Conservation (phyloP, 2,888 invertebrate genomes). For the Caprella mutica region DNA sequence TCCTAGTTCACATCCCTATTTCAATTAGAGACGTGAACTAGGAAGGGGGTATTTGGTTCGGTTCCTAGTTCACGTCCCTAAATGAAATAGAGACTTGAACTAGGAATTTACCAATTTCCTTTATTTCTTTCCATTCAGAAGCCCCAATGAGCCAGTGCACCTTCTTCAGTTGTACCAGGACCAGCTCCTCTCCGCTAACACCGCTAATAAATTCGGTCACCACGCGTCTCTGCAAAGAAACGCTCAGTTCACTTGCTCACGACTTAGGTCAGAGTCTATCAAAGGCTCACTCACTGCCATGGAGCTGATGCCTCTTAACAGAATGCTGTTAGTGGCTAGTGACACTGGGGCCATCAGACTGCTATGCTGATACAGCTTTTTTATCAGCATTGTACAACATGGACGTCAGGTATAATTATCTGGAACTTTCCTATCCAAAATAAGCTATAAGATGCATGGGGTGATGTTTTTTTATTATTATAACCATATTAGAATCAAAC, state of each 20-base stretch:
- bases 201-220: conserved; percentile 81
- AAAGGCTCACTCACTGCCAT: conserved; percentile 83
- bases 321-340: conserved; percentile 76
- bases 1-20: no score
- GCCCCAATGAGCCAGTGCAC: conserved; percentile 83
- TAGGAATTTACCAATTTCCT: no score
- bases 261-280: conserved; percentile 75
- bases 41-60: no score
- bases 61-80: no score
- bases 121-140: conserved; percentile 55
- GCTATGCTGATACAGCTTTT: conserved; percentile 26
- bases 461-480: no score
- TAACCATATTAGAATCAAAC: no score
- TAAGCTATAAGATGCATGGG: no score
- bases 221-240: conserved; percentile 60
- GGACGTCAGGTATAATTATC: no score
- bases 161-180: conserved; percentile 66
- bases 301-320: conserved; percentile 77
- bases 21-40: no score
- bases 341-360: conserved; percentile 61
- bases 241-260: conserved; percentile 68
- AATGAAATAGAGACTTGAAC: no score
- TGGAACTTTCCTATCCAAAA: no score
- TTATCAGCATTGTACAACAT: no score
- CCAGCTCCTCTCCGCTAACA: conserved; percentile 79